These are phyloP conservation scores for Embiotoca jacksoni DNA, from an alignment of 2,113 vertebrate genomes.

Conservation along the genomic window DNA sequence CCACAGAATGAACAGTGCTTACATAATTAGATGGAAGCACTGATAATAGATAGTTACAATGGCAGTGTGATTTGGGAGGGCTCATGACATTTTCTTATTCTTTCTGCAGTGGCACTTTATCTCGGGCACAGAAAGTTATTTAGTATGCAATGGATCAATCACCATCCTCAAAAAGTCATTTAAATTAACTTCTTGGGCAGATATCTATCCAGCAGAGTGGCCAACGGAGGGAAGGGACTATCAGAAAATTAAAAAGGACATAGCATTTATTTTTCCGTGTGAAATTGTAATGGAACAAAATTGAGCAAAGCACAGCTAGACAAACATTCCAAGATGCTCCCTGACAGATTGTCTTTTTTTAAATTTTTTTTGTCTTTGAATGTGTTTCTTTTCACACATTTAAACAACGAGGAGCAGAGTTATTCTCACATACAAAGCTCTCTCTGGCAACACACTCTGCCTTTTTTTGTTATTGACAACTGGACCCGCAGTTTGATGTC, in stretches of 20 bases:
- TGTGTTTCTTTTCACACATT: slow-evolving; percentile 44
- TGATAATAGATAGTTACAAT: slow-evolving; percentile 61
- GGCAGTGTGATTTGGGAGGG: slow-evolving; percentile 45
- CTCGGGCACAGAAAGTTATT: slow-evolving; percentile 64
- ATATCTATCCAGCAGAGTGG: slow-evolving; percentile 75
- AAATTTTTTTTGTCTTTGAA: slow-evolving; percentile 31
- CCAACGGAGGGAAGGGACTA: slow-evolving; percentile 69
- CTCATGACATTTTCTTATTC: slow-evolving; percentile 69
- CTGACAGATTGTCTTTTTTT: slow-evolving; percentile 54
- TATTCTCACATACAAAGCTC: slow-evolving; percentile 2
- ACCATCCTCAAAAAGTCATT: slow-evolving; percentile 75
- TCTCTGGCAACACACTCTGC: slow-evolving; percentile 29
- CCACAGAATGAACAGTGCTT: slow-evolving; percentile 28
- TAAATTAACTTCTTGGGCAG: slow-evolving; percentile 77
- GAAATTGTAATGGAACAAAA: slow-evolving; percentile 71
- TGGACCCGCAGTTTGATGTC: slow-evolving; percentile 17
- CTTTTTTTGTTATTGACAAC: slow-evolving; percentile 30
- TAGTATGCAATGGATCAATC: slow-evolving; percentile 80
- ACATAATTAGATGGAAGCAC: slow-evolving; percentile 58
- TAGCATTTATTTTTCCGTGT: slow-evolving; percentile 51
- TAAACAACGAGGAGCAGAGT: slow-evolving; percentile 30
- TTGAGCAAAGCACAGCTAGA: slow-evolving; percentile 26
- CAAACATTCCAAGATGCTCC: slow-evolving; percentile 64
- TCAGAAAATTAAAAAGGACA: slow-evolving; percentile 78
- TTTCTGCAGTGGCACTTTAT: slow-evolving; percentile 64